Evolutionary conservation across 2,888 invertebrate species (phyloP).

Genomic region (Drosophila sordidula): DNA sequence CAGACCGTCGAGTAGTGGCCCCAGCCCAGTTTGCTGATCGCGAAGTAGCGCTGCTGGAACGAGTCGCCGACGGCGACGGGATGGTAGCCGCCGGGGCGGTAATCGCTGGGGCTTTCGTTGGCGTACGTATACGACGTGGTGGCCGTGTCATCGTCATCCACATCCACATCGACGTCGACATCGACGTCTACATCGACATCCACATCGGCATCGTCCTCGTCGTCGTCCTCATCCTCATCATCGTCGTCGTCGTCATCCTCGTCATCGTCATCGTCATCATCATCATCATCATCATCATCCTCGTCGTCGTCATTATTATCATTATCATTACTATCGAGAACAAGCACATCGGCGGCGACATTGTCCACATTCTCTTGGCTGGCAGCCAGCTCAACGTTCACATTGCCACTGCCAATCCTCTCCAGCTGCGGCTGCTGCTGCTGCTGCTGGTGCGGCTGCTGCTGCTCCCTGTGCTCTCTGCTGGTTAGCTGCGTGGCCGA

Average conservation of each 20-base stretch:
- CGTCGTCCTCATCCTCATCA: not conserved
- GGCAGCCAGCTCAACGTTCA: not conserved
- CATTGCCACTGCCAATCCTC: not conserved
- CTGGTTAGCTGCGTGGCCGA: not conserved
- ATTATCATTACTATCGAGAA: too few species aligned
- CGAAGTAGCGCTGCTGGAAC: slow-evolving; percentile 86
- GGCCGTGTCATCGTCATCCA: slow-evolving; percentile 67
- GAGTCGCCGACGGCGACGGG: slow-evolving; percentile 98
- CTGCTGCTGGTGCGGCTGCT: too few species aligned
- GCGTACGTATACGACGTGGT: slow-evolving; percentile 87
- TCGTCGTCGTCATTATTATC: not conserved
- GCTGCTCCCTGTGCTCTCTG: not conserved
- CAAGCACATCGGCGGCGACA: too few species aligned
- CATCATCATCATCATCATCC: not conserved
- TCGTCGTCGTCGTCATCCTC: not conserved
- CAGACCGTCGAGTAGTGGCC: slow-evolving; percentile 99
- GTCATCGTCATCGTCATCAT: not conserved
- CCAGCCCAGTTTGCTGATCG: slow-evolving; percentile 91
- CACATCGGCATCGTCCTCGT: not conserved
- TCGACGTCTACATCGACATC: not conserved
- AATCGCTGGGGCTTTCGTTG: slow-evolving; percentile 90
- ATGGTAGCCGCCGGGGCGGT: slow-evolving; percentile 98
- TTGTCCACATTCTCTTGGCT: not conserved
- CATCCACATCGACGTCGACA: not conserved
- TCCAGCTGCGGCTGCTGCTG: not conserved